Conservation (phyloP, 2,113 vertebrate species). For the Prolemur simus region DNA sequence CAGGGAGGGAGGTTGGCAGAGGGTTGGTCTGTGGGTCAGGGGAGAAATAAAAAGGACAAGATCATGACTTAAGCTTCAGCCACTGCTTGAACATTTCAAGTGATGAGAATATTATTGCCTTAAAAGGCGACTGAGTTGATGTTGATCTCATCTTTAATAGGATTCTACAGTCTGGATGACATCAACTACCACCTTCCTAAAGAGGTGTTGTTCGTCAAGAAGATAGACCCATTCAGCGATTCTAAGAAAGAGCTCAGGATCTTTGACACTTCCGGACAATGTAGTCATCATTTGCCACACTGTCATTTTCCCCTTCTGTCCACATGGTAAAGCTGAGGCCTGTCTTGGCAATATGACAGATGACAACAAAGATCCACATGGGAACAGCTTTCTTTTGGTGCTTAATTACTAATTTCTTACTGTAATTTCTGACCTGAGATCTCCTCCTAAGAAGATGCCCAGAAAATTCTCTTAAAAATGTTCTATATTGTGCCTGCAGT, state of each 20-base stretch:
- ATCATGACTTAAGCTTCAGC: not conserved
- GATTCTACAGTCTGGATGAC: not conserved
- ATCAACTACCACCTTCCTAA: not conserved
- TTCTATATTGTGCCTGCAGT: not conserved
- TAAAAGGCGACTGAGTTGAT: not conserved
- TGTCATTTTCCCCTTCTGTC: not conserved
- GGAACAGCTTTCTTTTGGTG: not conserved
- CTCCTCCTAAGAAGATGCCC: not conserved
- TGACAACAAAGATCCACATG: not conserved
- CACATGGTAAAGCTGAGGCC: not conserved
- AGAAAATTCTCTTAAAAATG: constrained; percentile 1
- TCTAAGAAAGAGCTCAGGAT: not conserved
- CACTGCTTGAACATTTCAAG: not conserved
- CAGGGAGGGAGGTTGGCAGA: not conserved
- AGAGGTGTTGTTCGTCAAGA: not conserved
- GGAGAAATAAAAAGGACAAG: not conserved
- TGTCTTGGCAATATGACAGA: not conserved
- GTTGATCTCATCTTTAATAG: not conserved
- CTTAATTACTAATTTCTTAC: not conserved
- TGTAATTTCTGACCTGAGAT: not conserved
- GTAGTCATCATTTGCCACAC: not conserved
- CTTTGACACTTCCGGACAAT: not conserved
- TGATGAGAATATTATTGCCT: not conserved
- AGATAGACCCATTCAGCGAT: not conserved
- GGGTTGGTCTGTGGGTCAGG: not conserved